Conservation (phyloP, 2,888 invertebrate species). For the Podabrus alpinus region DNA sequence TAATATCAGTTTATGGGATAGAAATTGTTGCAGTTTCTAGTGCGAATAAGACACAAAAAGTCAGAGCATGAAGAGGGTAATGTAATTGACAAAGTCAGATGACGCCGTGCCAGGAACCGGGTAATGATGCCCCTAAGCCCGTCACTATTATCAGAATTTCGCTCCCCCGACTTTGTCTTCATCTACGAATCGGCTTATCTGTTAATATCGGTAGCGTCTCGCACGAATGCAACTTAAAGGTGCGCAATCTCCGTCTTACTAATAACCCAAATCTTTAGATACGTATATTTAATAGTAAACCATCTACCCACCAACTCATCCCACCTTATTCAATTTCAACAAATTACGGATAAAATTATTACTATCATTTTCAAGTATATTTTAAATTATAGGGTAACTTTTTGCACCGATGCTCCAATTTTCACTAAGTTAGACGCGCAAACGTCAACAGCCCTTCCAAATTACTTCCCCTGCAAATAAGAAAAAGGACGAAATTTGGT, state of each 20-base stretch:
- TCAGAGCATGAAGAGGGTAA: constrained; percentile 35
- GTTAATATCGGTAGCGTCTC: constrained; percentile 30
- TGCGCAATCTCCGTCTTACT: constrained; percentile 15
- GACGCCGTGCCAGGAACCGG: constrained; percentile 32
- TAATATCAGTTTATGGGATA: neutral
- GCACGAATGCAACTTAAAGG: constrained; percentile 17
- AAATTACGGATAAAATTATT: constrained; percentile 16
- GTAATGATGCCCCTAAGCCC: constrained; percentile 35
- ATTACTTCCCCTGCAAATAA: constrained; percentile 18
- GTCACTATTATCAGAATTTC: constrained; percentile 27
- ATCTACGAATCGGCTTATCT: constrained; percentile 36
- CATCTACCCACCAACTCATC: constrained; percentile 1
- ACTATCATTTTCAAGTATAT: constrained; percentile 10
- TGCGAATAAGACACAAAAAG: constrained; percentile 28
- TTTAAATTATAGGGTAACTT: constrained; percentile 11
- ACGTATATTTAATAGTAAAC: constrained; percentile 10
- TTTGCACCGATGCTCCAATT: constrained; percentile 11
- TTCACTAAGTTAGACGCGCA: constrained; percentile 15
- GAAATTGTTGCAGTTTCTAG: constrained; percentile 17
- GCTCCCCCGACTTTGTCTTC: constrained; percentile 32
- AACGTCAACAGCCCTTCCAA: constrained; percentile 18
- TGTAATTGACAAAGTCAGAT: constrained; percentile 30
- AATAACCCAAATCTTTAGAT: constrained; percentile 8
- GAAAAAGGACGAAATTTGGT: constrained; percentile 16
- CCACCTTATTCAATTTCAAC: constrained; percentile 8